Evolutionary conservation across 1,140 invertebrate species (phyloP).

Genomic region (Luehdorfia chinensis): DNA sequence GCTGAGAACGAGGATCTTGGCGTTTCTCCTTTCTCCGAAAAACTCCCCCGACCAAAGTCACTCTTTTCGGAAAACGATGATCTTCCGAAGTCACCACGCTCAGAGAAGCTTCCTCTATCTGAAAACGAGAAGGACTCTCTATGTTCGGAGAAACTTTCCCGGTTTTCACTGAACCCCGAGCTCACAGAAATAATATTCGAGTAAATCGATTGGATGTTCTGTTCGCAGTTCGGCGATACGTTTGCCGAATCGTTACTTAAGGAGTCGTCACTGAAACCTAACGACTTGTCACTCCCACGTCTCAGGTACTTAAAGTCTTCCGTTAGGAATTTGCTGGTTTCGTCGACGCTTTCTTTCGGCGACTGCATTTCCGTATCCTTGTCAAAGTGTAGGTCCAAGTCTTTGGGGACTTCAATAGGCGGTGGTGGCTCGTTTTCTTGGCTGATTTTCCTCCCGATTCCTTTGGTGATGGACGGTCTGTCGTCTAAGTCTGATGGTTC

Average conservation of each 20-base stretch:
- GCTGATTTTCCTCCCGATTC: conserved; percentile 83
- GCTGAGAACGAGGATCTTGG: conserved; percentile 71
- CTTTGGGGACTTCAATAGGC: conserved; percentile 27
- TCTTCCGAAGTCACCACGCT: conserved; percentile 63
- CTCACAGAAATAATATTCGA: conserved; percentile 73
- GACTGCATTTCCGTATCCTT: conserved; percentile 56
- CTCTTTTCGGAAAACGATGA: conserved; percentile 67
- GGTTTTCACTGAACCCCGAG: conserved; percentile 72
- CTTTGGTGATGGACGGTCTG: conserved; percentile 87
- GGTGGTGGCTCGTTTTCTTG: conserved; percentile 74
- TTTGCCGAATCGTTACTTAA: conserved; percentile 79
- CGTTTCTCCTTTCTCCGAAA: conserved; percentile 70
- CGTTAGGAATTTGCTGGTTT: conserved; percentile 44
- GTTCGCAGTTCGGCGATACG: conserved; percentile 70
- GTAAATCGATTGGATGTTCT: conserved; percentile 72
- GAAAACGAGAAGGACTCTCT: conserved; percentile 74
- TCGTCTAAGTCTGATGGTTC: conserved; percentile 86
- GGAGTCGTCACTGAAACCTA: conserved; percentile 83
- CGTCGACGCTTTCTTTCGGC: conserved; percentile 52
- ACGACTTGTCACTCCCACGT: conserved; percentile 79
- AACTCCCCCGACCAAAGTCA: conserved; percentile 64
- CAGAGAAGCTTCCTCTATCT: conserved; percentile 70
- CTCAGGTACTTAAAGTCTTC: conserved; percentile 56
- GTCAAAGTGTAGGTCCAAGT: conserved; percentile 23
- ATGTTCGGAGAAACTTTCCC: conserved; percentile 71